Base-by-base conservation (phyloP, 2,888 invertebrate genomes). In the Zaprionus lineosus region DNA sequence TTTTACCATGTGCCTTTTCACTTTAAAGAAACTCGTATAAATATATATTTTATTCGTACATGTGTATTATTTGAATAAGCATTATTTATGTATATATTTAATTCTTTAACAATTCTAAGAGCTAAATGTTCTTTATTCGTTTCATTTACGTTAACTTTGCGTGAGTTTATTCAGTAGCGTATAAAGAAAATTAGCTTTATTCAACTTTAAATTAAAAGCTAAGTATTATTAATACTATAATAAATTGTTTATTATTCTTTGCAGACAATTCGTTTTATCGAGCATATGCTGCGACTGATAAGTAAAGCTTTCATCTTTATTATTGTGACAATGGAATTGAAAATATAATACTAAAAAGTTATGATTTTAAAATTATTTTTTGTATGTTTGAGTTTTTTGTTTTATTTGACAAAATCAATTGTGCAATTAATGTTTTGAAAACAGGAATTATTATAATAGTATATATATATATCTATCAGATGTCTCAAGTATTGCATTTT, bases 151-250 rank as follows among this genome's bases (percentile, higher is more conserved):
- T 77, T 77, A 77, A 77, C 77, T 77, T 77, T 79, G 66, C 51
- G 83, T 83, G 83, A 81, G 83, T 79, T 79, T 77, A 79, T 79
- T 78, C 79, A 61, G 83, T 82, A 83, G 79, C 64, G 71, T 60
- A 74, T 53, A 73, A 74, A 67, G 71, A 51, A 67, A 66, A 70
- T 60, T 11, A 51, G 59, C 73, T 75, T 77, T 79, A 71, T 44
- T 14, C 44, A 18, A 16, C 31, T 43, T 19, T 51, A 66, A 82
- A 78, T 61, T 79, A 67, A 36, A 70, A 40, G 40, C 55, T 75
- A 63, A 26, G 43, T 71, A 62, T 57, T 36, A 36, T 69, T 50
- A 53, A 43, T 68, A 43, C 21, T 53, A 51, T 57, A 56, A 61
- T 58, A 61, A 50, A 56, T 34, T 34, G 9, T 50, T 33, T 47